A percentile compares a stretch with the other conserved stretches of the same genome.
Evolutionary conservation across 2,888 invertebrate genomes (phyloP).

Genomic region (Brachypalpus laphriformis): DNA sequence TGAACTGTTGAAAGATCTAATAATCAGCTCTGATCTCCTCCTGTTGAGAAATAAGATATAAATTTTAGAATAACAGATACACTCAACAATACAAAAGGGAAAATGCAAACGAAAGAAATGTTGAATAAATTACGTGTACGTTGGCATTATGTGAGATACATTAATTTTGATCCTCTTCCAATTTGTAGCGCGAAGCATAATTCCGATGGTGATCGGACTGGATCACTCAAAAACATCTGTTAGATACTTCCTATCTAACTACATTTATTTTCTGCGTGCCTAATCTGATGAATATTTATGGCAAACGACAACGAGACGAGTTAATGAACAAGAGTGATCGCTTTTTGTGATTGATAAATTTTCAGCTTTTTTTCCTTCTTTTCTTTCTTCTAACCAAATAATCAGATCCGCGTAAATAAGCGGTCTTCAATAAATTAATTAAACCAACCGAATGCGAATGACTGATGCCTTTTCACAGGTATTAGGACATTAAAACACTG

Average conservation of each 20-base stretch:
- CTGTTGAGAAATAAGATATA: constrained; percentile 84
- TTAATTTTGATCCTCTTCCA: not conserved
- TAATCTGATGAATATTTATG: constrained; percentile 55
- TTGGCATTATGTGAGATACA: not conserved
- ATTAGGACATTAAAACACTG: constrained; percentile 36
- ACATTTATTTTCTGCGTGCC: not conserved
- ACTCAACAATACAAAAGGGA: not conserved
- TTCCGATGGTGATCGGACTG: constrained; percentile 5
- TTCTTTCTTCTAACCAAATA: not conserved
- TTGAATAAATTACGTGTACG: not conserved
- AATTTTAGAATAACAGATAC: not conserved
- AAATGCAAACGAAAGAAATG: not conserved
- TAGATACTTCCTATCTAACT: not conserved
- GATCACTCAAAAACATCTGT: constrained; percentile 1
- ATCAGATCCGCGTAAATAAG: constrained; percentile 24
- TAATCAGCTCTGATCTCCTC: constrained; percentile 92
- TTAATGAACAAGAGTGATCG: constrained; percentile 36
- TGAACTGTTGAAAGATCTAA: constrained; percentile 88
- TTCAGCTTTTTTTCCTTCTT: constrained; percentile 4
- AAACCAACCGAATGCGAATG: constrained; percentile 34
- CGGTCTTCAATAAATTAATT: constrained; percentile 47
- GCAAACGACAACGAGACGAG: constrained; percentile 4
- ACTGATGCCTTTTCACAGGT: constrained; percentile 57
- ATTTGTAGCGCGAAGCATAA: constrained; percentile 15
- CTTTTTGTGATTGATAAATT: constrained; percentile 32